Conservation (phyloP, 2,888 invertebrate genomes). For the Apamea crenata region DNA sequence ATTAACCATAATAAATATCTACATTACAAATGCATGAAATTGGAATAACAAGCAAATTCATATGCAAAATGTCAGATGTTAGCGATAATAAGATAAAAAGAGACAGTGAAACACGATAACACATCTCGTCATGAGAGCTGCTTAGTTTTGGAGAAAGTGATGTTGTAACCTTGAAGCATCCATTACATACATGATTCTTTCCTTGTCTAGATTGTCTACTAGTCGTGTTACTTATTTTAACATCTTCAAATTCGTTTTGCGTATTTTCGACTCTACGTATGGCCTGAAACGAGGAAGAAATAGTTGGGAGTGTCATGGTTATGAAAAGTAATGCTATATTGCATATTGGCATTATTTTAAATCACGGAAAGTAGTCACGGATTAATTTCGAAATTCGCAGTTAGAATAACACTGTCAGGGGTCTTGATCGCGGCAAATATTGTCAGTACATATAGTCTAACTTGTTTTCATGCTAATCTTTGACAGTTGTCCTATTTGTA, state of each 20-base stretch:
- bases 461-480: background rate
- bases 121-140: slow-evolving; percentile 70
- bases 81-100: slow-evolving; percentile 71
- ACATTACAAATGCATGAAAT: slow-evolving; percentile 47
- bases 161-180: slow-evolving; percentile 66
- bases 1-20: slow-evolving; percentile 47
- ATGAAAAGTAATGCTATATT: background rate
- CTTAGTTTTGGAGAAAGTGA: slow-evolving; percentile 73
- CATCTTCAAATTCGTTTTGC: background rate
- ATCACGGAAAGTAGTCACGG: background rate
- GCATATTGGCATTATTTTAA: background rate
- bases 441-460: background rate
- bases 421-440: background rate
- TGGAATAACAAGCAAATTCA: slow-evolving; percentile 47
- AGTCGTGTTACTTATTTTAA: slow-evolving; percentile 4
- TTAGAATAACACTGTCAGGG: background rate
- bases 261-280: background rate
- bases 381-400: background rate
- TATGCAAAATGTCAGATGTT: slow-evolving; percentile 64
- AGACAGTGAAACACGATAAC: slow-evolving; percentile 69
- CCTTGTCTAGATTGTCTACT: slow-evolving; percentile 31
- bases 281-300: background rate
- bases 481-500: background rate
- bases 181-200: slow-evolving; percentile 44
- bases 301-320: background rate